Evolutionary conservation across 2,888 invertebrate genomes (phyloP), one percentile per base, ranked within the genome.

Genomic region (Mythimna lalbum): DNA sequence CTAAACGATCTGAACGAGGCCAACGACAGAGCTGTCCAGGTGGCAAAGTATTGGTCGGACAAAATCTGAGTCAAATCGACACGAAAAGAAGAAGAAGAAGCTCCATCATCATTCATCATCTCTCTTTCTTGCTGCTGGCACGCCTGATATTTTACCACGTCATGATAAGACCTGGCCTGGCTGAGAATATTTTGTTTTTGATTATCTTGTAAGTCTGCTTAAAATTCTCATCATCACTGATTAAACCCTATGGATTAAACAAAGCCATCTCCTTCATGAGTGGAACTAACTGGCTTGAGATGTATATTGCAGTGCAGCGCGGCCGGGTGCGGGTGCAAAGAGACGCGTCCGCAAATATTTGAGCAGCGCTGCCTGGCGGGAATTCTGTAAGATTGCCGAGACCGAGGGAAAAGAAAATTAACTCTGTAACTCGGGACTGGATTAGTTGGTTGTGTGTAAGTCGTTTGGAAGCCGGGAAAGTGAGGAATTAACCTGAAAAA

Each of bases 291-390:
- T 12, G 7, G 50, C 43, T 23, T 10, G n/a, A 56, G 43, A 61
- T 36, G 21, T 47, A 53, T 49, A 43, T 61, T 56, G 50, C 61
- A 4, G 14, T 36, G 63, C 64, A 31, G 52, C 12, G 56, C 19
- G 31, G 6, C 21, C 33, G 27, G 3, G 17, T 6, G 27, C 6
- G 21, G 39, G 53, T 31, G 76, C 50, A 27, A 53, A 33, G 65
- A 49, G 43, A 21, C 63, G 73, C 27, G 62, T 49, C 50, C 39
- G 57, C 78, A 59, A 76, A 78, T 78, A 73, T 76, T 78, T 78
- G 73, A 53, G 53, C 57, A 69, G 49, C 70, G 33, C 56, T 33
- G 56, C 33, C 33, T n/a, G 56, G 55, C 49, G 33, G 43, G 43
- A 10, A 66, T 53, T 53, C 52, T 39, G 61, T 33, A 59, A 62